Evolutionary conservation across 2,113 vertebrate species (phyloP), one percentile per base, ranked within the genome.

Genomic region (Girardinichthys multiradiatus): DNA sequence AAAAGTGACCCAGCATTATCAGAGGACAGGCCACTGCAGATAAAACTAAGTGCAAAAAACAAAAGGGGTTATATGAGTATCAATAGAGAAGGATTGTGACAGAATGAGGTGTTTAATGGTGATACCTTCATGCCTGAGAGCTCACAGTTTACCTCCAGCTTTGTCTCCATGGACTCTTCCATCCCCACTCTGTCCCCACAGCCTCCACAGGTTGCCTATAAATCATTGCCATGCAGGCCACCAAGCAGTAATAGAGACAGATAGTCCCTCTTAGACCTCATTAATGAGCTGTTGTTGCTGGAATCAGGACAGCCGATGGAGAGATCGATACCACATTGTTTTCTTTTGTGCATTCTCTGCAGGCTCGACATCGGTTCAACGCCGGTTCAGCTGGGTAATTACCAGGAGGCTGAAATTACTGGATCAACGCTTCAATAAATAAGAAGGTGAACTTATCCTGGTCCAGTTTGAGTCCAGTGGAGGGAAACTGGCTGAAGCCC

Each of bases 271-370:
- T 86, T 81, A 77, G 82, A 64, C 80, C 33, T 75, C 82, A 83
- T 86, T 88, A 88, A 88, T 86, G 86, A 90, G 86, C 86, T 83
- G 88, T 83, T 86, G 88, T 87, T 86, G 70, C 82, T 77, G 84
- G 84, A 85, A 86, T 13, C 68, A 21, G 74, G 71, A 64, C 77
- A 57, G 86, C 74, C 67, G 30, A 81, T 68, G 70, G 68, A 60
- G 27, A 1, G 77, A 80, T 90, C 86, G 28, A 88, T 90, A 45
- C 68, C 4, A 68, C 70, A 68, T 83, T 83, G 88, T 86, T 81
- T 87, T 75, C 76, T 72, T 77, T 68, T 70, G 67, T n/a, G 12
- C 70, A 42, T 48, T 77, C 77, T 29, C 69, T 3, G 63, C 58
- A 21, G 62, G 29, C 42, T 28, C 37, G 1, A 45, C 66, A 66